Percentiles rank a stretch among this genome's conserved stretches.
These are phyloP conservation scores for Hyaena hyaena DNA, from an alignment of 2,113 vertebrate genomes.

Conservation along the genomic window DNA sequence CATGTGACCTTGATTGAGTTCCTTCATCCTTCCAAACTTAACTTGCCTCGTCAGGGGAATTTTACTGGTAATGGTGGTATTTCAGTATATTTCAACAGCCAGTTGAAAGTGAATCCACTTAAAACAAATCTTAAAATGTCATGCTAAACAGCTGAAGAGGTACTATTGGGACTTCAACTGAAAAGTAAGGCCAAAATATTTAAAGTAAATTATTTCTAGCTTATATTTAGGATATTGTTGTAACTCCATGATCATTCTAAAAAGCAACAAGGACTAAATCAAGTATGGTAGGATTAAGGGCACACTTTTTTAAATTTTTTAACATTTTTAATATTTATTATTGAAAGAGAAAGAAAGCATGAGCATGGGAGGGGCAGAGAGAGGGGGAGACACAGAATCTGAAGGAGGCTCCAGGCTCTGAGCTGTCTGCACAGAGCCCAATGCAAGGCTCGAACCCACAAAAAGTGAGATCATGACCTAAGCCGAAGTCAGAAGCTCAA, in stretches of 20 bases:
- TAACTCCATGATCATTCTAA: background rate
- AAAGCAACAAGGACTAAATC: background rate
- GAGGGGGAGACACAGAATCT: too few relatives aligned
- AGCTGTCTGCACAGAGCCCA: too few relatives aligned
- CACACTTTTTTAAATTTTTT: background rate
- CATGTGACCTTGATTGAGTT: background rate
- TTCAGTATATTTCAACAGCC: background rate
- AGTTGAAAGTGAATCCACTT: background rate
- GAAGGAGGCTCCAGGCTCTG: too few relatives aligned
- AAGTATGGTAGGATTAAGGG: background rate
- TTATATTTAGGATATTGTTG: background rate
- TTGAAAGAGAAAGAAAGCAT: too few relatives aligned
- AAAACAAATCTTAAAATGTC: slow-evolving; percentile 30
- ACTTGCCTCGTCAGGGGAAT: background rate
- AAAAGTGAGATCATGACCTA: too few relatives aligned
- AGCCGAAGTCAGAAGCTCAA: too few relatives aligned
- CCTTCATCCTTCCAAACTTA: background rate
- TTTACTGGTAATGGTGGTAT: background rate
- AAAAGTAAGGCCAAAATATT: slow-evolving; percentile 32
- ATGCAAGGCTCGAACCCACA: too few relatives aligned
- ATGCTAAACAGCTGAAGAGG: background rate
- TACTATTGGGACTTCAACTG: background rate
- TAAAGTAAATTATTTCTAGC: background rate
- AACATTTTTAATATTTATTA: too few relatives aligned
- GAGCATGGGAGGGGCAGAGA: too few relatives aligned